These are phyloP conservation scores for Metacarcinus magister DNA, from an alignment of 2,888 invertebrate genomes.

Conservation along the genomic window DNA sequence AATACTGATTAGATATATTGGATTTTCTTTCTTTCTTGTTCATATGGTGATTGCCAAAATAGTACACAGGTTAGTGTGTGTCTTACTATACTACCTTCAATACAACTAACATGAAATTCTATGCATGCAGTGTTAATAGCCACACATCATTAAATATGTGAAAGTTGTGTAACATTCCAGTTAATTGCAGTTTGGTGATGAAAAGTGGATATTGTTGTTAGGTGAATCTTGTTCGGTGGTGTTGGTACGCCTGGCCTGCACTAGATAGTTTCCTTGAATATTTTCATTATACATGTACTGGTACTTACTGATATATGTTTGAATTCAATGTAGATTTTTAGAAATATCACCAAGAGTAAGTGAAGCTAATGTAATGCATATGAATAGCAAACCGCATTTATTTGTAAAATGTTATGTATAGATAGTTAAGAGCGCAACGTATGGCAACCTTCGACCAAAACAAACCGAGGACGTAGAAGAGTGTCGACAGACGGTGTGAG, in stretches of 20 bases:
- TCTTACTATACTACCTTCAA: no score
- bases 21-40: no score
- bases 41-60: no score
- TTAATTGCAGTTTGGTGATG: no score
- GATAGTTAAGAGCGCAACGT: background rate
- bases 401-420: background rate
- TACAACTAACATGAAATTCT: no score
- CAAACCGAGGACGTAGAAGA: background rate
- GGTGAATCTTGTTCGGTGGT: background rate
- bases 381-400: background rate
- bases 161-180: no score
- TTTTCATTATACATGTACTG: constrained; percentile 17
- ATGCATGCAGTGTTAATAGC: no score
- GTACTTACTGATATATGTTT: background rate
- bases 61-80: no score
- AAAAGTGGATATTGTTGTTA: no score
- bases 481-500: constrained; percentile 21
- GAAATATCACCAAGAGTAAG: background rate
- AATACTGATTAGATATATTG: no score
- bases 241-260: background rate
- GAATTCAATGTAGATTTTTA: background rate
- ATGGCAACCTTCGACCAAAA: background rate
- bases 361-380: background rate
- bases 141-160: no score
- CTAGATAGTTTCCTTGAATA: background rate